Base-by-base conservation (phyloP, 2,797 vertebrate species). In the Esox masquinongy region DNA sequence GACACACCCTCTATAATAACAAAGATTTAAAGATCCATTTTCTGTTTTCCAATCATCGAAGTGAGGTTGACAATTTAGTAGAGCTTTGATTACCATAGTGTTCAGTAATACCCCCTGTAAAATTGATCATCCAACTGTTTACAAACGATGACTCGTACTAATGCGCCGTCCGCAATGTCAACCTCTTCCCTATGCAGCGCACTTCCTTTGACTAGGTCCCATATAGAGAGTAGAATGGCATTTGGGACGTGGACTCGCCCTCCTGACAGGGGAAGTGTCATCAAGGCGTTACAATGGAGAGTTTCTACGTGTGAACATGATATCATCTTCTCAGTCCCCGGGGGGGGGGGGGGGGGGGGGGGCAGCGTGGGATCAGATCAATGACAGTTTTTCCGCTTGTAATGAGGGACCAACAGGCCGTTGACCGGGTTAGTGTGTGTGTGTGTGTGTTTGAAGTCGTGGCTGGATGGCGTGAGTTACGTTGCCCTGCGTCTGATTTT, bases 341-440 rank as follows among this genome's bases (percentile, higher is more conserved):
- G 77, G 39, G 70, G 80, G 77, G 78, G 79, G 53, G 84, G 73
- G 82, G 82, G 49, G 83, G 5, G 43, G 80, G 53, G 84, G 73
- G 81, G 77, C 76, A 84, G 81, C 77, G 43, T 61, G 56, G 22
- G 24, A 61, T 61, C 56, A 61, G 56, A 93, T 93, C 91, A 83
- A 90, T 92, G 84, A 72, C 73, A 81, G 83, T 90, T 87, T 90
- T 87, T 39, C 83, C 78, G 71, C 77, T 80, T 85, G 77, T 89
- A 93, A 93, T 89, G 88, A 88, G 83, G 86, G 91, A 91, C 93
- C 92, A 68, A 92, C 92, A 80, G 75, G 79, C 87, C 83, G 89
- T 88, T 82, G 85, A 80, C 81, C 78, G 66, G 15, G 26, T 5
- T 26, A 74, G 64, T 67, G 22, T 77, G 68, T 34, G 68, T 7